A percentile compares a stretch with the other conserved stretches of the same genome.
phyloP scores from a whole-genome alignment of 2,888 invertebrate species.

The Drosophila seclusa region DNA sequence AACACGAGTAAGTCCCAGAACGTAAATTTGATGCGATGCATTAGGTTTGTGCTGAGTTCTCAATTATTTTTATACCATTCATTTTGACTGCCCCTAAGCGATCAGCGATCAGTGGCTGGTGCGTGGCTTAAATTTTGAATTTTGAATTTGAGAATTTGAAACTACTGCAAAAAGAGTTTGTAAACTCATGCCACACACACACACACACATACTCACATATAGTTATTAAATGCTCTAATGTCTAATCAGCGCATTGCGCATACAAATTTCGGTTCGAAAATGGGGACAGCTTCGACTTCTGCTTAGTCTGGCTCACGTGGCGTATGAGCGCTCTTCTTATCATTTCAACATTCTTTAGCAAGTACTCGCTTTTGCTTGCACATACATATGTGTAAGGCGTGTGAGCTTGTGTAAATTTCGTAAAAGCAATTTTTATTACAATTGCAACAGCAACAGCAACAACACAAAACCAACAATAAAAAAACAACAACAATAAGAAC shows the following conservation, averaged over 20 bases:
- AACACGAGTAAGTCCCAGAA: constrained; percentile 22
- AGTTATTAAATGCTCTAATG: constrained; percentile 35
- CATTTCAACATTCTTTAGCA: constrained; percentile 41
- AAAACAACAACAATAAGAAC: neutral
- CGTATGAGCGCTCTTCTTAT: constrained; percentile 59
- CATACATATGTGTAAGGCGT: neutral
- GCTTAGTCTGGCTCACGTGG: constrained; percentile 41
- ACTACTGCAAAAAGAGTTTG: constrained; percentile 10
- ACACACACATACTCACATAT: constrained; percentile 2
- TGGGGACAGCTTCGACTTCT: constrained; percentile 39
- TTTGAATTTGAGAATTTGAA: constrained; percentile 12
- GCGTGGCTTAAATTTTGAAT: constrained; percentile 25
- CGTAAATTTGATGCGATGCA: neutral
- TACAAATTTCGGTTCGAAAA: constrained; percentile 30
- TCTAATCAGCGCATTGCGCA: constrained; percentile 53
- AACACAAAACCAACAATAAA: constrained; percentile 1
- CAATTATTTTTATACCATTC: constrained; percentile 50
- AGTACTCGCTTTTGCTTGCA: constrained; percentile 19
- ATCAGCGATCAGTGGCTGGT: constrained; percentile 8
- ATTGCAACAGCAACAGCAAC: constrained; percentile 55
- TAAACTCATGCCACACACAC: constrained; percentile 11
- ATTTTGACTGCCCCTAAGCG: constrained; percentile 7
- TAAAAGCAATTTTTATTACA: constrained; percentile 38
- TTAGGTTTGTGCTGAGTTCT: constrained; percentile 4
- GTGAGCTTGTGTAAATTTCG: constrained; percentile 33